Percentiles rank a stretch among this genome's conserved stretches.
Evolutionary conservation across 2,797 vertebrate genomes (phyloP).

Genomic region (Lagorchestes hirsutus): DNA sequence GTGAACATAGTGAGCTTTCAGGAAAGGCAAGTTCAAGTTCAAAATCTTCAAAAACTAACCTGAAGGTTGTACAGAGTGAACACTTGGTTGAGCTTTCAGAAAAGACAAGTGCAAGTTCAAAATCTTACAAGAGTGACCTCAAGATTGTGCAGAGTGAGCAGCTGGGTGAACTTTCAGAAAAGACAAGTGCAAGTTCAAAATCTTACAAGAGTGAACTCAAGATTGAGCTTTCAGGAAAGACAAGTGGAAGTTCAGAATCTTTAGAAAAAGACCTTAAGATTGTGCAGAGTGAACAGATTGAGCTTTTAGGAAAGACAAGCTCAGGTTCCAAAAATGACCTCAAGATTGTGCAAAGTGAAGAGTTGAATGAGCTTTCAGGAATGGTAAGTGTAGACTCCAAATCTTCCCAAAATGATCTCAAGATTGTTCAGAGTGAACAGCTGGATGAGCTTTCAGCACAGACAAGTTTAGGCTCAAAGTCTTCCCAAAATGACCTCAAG

Average conservation of each 20-base stretch:
- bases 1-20: background rate
- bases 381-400: background rate
- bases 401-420: no score
- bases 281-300: background rate
- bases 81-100: no score
- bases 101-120: background rate
- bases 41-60: no score
- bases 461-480: background rate
- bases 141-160: background rate
- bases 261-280: background rate
- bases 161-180: conserved; percentile 37
- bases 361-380: background rate
- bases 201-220: no score
- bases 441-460: no score
- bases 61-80: no score
- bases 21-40: background rate
- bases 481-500: background rate
- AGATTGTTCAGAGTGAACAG: no score
- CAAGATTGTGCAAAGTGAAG: background rate
- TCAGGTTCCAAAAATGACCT: background rate
- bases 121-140: background rate
- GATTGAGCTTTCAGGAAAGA: conserved; percentile 51
- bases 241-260: conserved; percentile 17
- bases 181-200: conserved; percentile 24
- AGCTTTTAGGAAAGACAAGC: background rate